A percentile compares a stretch with the other conserved stretches of the same genome.
Evolutionary conservation across 1,140 invertebrate genomes (phyloP).

Genomic region (Ridgeia piscesae): DNA sequence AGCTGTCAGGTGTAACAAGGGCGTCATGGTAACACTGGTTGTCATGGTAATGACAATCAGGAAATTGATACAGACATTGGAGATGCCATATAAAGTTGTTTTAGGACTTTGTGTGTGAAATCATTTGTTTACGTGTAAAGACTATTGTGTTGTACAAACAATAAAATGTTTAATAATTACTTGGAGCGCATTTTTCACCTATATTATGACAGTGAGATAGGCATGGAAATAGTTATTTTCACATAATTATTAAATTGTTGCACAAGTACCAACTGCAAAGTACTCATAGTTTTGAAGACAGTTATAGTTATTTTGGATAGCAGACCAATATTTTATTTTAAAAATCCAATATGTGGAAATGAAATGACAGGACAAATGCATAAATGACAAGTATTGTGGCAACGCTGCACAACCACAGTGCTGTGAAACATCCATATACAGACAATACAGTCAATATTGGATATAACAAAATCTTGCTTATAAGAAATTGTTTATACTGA

Average conservation of each 20-base stretch:
- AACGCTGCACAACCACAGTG: no score
- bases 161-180: not conserved
- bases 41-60: not conserved
- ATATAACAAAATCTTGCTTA: no score
- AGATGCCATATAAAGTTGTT: not conserved
- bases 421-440: no score
- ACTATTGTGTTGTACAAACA: not conserved
- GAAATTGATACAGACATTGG: not conserved
- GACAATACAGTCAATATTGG: no score
- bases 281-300: no score
- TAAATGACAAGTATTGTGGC: no score
- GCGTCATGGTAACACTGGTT: slow-evolving; percentile 73
- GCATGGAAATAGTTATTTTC: not conserved
- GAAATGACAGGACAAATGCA: no score
- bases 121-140: not conserved
- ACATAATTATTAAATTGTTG: no score
- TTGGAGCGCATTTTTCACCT: not conserved
- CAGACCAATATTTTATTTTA: not conserved
- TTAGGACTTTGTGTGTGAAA: not conserved
- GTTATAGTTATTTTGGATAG: not conserved
- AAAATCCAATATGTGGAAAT: no score
- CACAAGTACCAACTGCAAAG: no score
- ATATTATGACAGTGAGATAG: not conserved
- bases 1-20: slow-evolving; percentile 81
- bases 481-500: no score